Base-by-base conservation (phyloP, 2,797 vertebrate species). In the Hippoglossus hippoglossus region DNA sequence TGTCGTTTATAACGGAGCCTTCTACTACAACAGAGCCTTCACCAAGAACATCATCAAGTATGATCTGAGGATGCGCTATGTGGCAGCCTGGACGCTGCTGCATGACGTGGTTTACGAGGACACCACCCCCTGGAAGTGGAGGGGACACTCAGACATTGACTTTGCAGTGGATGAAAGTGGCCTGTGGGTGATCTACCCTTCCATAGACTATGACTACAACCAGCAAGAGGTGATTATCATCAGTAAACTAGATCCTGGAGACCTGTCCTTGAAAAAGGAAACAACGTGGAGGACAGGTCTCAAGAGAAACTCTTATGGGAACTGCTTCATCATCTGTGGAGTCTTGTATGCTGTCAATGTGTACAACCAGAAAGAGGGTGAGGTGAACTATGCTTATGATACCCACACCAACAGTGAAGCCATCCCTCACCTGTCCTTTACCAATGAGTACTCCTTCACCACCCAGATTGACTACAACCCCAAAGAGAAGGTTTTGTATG, bases 21-120 rank as follows among this genome's bases (percentile, higher is more conserved):
- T 99, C 90, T 99, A 96, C 91, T 99, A 99, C 93, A 99, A 99
- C 94, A 93, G 97, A 0, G 98, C 98, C 86, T 99, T 99, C 94
- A 99, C 97, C 90, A 98, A 97, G 91, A 99, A 99, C 93, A 97
- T 99, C 90, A 99, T 99, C 91, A 99, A 98, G 86, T 99, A 99
- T 0, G 96, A 99, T 85, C 91, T 99, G 88, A 95, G 92, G 73
- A 96, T 97, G 94, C 96, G 98, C 21, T 98, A 96, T 0, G 97
- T 99, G 81, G 96, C 97, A 0, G 95, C 96, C 72, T 99, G 98
- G 98, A 96, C 97, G 0, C 93, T 96, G 71, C 94, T 99, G 68
- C 97, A 97, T 0, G 97, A 98, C 0, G 97, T 96, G 49, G 94
- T 98, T 11, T 99, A 98, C 0, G 97, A 98, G 86, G 97, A 98